phyloP scores from a whole-genome alignment of 2,888 invertebrate species.

The Actias luna region DNA sequence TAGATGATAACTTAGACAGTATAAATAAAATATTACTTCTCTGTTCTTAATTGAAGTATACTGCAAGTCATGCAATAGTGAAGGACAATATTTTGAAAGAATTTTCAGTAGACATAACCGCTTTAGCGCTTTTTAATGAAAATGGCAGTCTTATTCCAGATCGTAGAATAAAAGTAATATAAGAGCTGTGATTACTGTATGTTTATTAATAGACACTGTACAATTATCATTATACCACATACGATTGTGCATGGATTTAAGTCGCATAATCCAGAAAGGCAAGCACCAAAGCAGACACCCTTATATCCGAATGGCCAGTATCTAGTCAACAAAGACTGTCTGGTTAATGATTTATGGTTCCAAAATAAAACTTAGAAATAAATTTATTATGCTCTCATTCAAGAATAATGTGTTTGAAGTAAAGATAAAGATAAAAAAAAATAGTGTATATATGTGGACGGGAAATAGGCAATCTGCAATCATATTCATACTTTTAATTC shows the following conservation, averaged over 20 bases:
- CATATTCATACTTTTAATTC: too few species aligned
- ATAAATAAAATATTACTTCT: background rate
- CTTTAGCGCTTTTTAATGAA: too few species aligned
- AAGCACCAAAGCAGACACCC: background rate
- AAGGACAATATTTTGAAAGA: background rate
- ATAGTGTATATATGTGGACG: too few species aligned
- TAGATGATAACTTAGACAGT: background rate
- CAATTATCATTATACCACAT: background rate
- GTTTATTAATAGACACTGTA: background rate
- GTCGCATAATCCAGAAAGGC: background rate
- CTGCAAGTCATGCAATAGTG: background rate
- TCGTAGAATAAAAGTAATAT: background rate
- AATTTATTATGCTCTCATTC: too few species aligned
- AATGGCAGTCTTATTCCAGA: background rate
- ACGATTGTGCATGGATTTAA: background rate
- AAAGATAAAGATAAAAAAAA: too few species aligned
- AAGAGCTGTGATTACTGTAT: background rate
- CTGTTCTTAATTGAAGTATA: background rate
- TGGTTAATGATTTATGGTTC: too few species aligned
- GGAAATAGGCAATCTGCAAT: too few species aligned
- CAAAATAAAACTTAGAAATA: background rate
- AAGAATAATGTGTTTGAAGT: too few species aligned
- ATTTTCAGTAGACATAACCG: too few species aligned
- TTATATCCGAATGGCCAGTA: too few species aligned
- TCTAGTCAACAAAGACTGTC: too few species aligned